Percentiles rank a stretch among this genome's conserved stretches.
Conservation (phyloP, 2,113 vertebrate genomes). For the Motacilla alba region DNA sequence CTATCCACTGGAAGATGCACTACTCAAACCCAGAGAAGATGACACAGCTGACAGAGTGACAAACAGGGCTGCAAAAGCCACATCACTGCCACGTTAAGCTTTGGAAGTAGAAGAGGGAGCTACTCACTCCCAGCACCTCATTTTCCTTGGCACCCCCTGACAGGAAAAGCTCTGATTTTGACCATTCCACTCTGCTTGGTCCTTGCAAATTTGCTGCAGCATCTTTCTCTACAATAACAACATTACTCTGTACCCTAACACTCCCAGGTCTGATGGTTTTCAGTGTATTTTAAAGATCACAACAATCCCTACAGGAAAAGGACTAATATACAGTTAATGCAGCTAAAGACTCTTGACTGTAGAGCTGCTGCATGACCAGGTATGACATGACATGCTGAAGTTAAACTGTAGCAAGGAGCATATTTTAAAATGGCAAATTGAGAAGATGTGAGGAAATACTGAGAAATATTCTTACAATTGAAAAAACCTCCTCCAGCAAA, state of each 20-base stretch:
- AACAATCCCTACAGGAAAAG: background rate
- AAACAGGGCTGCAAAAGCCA: background rate
- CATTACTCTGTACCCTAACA: background rate
- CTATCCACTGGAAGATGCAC: background rate
- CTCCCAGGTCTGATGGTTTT: background rate
- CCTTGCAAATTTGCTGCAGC: background rate
- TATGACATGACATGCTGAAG: background rate
- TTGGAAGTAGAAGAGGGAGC: background rate
- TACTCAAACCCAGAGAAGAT: background rate
- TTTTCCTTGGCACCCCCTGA: background rate
- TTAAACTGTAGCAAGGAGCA: background rate
- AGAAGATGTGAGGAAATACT: background rate
- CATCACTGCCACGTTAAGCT: accelerated
- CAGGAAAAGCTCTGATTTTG: background rate
- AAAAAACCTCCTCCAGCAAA: background rate
- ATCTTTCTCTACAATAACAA: background rate
- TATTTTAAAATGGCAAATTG: background rate
- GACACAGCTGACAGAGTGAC: background rate
- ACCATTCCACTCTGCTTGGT: background rate
- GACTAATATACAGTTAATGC: background rate
- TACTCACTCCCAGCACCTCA: background rate
- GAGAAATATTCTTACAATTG: background rate
- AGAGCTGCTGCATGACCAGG: background rate
- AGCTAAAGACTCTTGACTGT: background rate
- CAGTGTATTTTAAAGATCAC: background rate